These are phyloP conservation scores for Gorsachius magnificus DNA, from an alignment of 2,797 vertebrate genomes.

Conservation along the genomic window DNA sequence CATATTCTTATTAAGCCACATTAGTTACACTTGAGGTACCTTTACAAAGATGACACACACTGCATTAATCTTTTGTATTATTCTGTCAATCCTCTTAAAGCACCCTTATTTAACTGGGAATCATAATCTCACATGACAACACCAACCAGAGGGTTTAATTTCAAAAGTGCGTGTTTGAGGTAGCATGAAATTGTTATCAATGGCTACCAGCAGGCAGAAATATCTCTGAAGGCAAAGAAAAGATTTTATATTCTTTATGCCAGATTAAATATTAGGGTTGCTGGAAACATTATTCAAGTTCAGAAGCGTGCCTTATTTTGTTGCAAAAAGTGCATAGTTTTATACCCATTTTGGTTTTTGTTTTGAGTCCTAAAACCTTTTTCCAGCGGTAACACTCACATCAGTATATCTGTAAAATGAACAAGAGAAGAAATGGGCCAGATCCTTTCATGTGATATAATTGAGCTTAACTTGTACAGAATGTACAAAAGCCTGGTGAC, in stretches of 20 bases:
- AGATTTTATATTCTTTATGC: constrained; percentile 60
- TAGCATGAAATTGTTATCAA: constrained; percentile 81
- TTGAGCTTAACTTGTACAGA: background rate
- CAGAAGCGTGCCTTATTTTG: background rate
- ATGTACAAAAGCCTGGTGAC: background rate
- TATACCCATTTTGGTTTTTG: background rate
- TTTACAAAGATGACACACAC: constrained; percentile 55
- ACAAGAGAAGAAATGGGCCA: background rate
- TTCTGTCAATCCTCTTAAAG: constrained; percentile 66
- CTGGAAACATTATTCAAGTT: background rate
- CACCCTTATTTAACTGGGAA: constrained; percentile 58
- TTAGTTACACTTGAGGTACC: constrained; percentile 61
- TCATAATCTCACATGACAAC: constrained; percentile 80
- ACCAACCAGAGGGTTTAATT: constrained; percentile 76
- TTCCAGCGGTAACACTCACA: background rate
- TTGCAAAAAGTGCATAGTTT: background rate
- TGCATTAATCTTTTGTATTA: constrained; percentile 68
- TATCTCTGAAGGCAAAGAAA: constrained; percentile 60
- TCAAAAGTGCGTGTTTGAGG: constrained; percentile 78
- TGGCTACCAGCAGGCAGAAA: constrained; percentile 77
- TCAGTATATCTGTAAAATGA: background rate
- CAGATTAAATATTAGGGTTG: constrained; percentile 48
- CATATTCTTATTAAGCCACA: constrained; percentile 44
- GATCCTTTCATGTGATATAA: background rate
- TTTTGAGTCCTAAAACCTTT: background rate